phyloP scores from a whole-genome alignment of 2,888 invertebrate genomes.

The Ctenicera cuprea region DNA sequence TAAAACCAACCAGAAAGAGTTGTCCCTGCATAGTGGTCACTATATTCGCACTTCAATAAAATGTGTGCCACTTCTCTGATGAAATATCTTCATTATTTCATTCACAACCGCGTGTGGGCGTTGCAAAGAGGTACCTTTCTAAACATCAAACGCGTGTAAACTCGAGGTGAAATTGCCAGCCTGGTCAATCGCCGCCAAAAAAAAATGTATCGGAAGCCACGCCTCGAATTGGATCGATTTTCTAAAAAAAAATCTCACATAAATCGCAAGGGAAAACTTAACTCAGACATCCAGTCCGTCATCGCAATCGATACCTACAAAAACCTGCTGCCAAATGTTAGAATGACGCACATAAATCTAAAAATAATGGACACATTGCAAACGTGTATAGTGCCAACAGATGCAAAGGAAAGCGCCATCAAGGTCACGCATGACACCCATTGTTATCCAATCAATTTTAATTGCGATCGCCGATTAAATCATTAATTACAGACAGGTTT shows the following conservation, averaged over 20 bases:
- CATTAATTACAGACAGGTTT: slow-evolving; percentile 25
- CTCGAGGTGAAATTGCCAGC: not conserved
- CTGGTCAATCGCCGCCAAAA: not conserved
- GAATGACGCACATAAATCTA: slow-evolving; percentile 65
- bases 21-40: too few species aligned
- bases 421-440: slow-evolving; percentile 37
- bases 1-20: not conserved
- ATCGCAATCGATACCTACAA: slow-evolving; percentile 30
- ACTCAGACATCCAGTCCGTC: slow-evolving; percentile 16
- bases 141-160: slow-evolving; percentile 13
- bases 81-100: slow-evolving; percentile 4
- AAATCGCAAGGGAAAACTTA: slow-evolving; percentile 21
- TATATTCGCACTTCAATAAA: slow-evolving; percentile 1
- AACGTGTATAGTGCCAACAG: slow-evolving; percentile 29
- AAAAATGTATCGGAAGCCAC: slow-evolving; percentile 6
- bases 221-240: slow-evolving; percentile 14
- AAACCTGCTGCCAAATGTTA: slow-evolving; percentile 58
- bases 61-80: not conserved
- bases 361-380: slow-evolving; percentile 60
- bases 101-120: not conserved
- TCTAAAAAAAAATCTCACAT: slow-evolving; percentile 14
- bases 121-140: slow-evolving; percentile 15
- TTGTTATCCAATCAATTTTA: slow-evolving; percentile 39
- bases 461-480: slow-evolving; percentile 26
- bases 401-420: slow-evolving; percentile 33